Evolutionary conservation across 1,140 invertebrate species (phyloP).

Genomic region (Dendrolimus kikuchii): DNA sequence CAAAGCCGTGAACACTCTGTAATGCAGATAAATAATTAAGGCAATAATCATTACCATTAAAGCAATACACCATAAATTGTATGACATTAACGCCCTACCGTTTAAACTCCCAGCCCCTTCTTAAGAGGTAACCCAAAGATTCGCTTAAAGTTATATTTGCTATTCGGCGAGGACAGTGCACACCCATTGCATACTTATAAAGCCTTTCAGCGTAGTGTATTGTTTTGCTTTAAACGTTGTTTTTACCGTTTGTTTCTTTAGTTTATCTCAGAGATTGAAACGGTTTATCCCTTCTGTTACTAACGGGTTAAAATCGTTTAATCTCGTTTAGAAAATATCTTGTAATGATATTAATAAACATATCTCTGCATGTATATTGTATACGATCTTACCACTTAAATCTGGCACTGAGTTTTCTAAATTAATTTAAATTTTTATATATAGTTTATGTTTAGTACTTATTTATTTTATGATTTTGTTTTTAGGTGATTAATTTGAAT

Average conservation of each 20-base stretch:
- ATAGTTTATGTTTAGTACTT: no score
- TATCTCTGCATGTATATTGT: background rate
- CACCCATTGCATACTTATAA: no score
- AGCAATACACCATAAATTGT: constrained; percentile 6
- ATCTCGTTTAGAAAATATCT: constrained; percentile 10
- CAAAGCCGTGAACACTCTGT: no score
- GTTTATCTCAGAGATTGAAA: constrained; percentile 30
- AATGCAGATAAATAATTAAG: no score
- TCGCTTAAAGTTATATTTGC: constrained; percentile 1
- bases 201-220: no score
- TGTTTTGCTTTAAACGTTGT: constrained; percentile 11
- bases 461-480: no score
- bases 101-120: constrained; percentile 7
- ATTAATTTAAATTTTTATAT: no score
- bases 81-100: constrained; percentile 6
- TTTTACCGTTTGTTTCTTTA: constrained; percentile 31
- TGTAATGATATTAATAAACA: no score
- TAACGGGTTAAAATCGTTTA: constrained; percentile 37
- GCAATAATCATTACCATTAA: no score
- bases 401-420: no score
- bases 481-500: no score
- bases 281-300: constrained; percentile 26
- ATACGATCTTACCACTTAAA: background rate
- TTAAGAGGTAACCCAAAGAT: constrained; percentile 4
- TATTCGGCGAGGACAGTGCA: constrained; percentile 2